Percentiles rank a stretch among this genome's conserved stretches.
Evolutionary conservation across 1,140 invertebrate species (phyloP).

Genomic region (Lethrus apterus): DNA sequence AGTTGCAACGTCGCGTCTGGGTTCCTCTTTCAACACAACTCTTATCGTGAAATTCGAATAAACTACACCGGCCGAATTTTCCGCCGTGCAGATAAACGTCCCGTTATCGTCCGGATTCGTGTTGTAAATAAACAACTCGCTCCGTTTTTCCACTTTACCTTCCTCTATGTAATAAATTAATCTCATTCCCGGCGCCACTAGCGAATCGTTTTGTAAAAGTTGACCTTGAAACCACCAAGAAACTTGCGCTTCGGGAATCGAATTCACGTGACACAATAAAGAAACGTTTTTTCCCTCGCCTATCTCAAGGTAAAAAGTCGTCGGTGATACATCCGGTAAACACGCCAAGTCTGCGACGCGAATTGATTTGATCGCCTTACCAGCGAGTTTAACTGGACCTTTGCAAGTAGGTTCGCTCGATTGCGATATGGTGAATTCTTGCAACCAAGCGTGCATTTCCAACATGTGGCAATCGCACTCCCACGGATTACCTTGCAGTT

Average conservation of each 20-base stretch:
- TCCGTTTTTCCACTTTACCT: constrained; percentile 60
- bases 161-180: constrained; percentile 62
- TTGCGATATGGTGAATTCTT: constrained; percentile 62
- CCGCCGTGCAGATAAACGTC: constrained; percentile 70
- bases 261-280: constrained; percentile 66
- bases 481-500: constrained; percentile 83
- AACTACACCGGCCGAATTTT: constrained; percentile 70
- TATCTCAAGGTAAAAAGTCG: constrained; percentile 63
- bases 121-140: constrained; percentile 68
- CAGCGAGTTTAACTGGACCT: constrained; percentile 58
- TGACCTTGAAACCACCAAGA: constrained; percentile 75
- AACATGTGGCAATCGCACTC: constrained; percentile 76
- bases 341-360: constrained; percentile 71
- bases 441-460: constrained; percentile 70
- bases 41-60: constrained; percentile 71
- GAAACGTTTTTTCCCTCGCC: constrained; percentile 73
- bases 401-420: constrained; percentile 66
- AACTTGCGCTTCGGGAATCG: constrained; percentile 72
- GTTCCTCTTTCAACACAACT: constrained; percentile 62
- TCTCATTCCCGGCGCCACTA: constrained; percentile 53
- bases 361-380: constrained; percentile 60
- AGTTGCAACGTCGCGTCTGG: constrained; percentile 54
- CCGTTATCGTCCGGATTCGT: constrained; percentile 69
- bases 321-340: constrained; percentile 67
- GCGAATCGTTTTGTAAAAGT: constrained; percentile 61